Evolutionary conservation across 2,888 invertebrate genomes (phyloP).

Genomic region (Drosophila stalkeri): DNA sequence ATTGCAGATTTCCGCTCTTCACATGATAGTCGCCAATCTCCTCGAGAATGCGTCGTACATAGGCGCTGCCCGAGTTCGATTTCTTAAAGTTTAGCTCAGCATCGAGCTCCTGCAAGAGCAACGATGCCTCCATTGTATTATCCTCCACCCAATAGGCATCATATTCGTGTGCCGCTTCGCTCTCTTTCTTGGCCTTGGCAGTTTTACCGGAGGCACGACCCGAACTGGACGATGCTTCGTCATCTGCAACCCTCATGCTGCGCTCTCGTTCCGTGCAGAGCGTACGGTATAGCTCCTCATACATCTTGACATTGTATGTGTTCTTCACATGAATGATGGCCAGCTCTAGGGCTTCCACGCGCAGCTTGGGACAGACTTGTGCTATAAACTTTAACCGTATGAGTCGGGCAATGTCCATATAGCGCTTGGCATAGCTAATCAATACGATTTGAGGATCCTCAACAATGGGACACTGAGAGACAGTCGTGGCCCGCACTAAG

Average conservation of each 20-base stretch:
- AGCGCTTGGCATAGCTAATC: slow-evolving; percentile 56
- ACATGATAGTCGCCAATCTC: slow-evolving; percentile 72
- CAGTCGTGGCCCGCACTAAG: background rate
- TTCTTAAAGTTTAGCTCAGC: slow-evolving; percentile 70
- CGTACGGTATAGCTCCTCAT: slow-evolving; percentile 56
- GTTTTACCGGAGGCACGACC: background rate
- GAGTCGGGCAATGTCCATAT: slow-evolving; percentile 47
- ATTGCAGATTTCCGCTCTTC: slow-evolving; percentile 63
- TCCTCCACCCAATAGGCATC: slow-evolving; percentile 66
- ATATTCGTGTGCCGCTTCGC: slow-evolving; percentile 28
- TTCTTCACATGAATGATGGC: slow-evolving; percentile 62
- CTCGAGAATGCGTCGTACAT: slow-evolving; percentile 65
- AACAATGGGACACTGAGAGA: slow-evolving; percentile 28
- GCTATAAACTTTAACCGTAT: slow-evolving; percentile 64
- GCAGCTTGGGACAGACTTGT: slow-evolving; percentile 61
- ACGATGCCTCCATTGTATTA: slow-evolving; percentile 63
- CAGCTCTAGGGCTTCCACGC: slow-evolving; percentile 58
- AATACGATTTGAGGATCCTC: slow-evolving; percentile 43
- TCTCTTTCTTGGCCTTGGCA: background rate
- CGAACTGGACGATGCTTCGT: slow-evolving; percentile 22
- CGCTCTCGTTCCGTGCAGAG: slow-evolving; percentile 46
- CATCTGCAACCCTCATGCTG: background rate
- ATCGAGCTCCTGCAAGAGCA: slow-evolving; percentile 66
- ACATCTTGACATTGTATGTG: slow-evolving; percentile 63
- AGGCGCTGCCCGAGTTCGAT: slow-evolving; percentile 58